Evolutionary conservation across 2,888 invertebrate species (phyloP).

Genomic region (Anodontia alba): DNA sequence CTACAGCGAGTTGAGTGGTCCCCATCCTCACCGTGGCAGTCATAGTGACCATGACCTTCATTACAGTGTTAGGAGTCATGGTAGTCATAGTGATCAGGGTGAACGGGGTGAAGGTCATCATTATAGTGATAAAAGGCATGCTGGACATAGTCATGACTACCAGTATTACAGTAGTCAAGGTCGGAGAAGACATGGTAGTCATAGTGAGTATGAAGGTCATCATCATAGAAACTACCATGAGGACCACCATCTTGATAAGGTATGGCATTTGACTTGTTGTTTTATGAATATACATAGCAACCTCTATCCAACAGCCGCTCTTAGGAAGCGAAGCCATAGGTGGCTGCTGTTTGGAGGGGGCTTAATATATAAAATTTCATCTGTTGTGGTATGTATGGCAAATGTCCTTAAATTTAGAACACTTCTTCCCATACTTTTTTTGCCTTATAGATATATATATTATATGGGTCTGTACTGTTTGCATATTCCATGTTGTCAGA

Average conservation of each 20-base stretch:
- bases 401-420: too few species aligned
- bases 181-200: conserved; percentile 7
- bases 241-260: neutral
- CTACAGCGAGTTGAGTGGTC: neutral
- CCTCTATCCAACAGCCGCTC: too few species aligned
- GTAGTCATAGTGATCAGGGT: neutral
- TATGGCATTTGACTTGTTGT: neutral
- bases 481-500: too few species aligned
- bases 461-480: too few species aligned
- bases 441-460: too few species aligned
- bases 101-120: conserved; percentile 1
- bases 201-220: conserved; percentile 40
- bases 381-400: too few species aligned
- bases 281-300: too few species aligned
- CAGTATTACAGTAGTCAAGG: neutral
- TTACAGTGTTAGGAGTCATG: neutral
- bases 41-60: conserved; percentile 11
- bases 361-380: too few species aligned
- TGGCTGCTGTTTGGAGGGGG: too few species aligned
- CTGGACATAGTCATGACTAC: neutral
- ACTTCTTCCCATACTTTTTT: too few species aligned
- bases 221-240: conserved; percentile 7
- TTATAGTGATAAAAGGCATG: neutral
- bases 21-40: neutral
- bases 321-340: too few species aligned